These are phyloP conservation scores for Caenorhabditis uteleia DNA, from an alignment of 2,888 invertebrate species.

Conservation along the genomic window DNA sequence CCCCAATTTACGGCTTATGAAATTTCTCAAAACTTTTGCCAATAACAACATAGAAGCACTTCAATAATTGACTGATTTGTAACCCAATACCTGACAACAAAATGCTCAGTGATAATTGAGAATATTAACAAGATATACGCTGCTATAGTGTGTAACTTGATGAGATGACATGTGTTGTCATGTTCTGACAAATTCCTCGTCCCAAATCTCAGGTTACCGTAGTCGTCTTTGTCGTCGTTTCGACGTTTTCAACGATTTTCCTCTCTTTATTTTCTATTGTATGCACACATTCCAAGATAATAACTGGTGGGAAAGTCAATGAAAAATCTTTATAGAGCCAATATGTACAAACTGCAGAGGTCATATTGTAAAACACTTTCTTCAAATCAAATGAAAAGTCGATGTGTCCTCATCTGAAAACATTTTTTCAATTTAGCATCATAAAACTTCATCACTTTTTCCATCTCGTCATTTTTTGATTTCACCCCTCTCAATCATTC, in stretches of 20 bases:
- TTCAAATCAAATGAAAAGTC: neutral
- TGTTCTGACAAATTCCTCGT: conserved; percentile 32
- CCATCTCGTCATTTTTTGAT: conserved; percentile 1
- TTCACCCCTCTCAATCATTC: neutral
- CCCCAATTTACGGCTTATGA: no score
- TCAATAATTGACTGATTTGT: conserved; percentile 22
- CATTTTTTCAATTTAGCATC: conserved; percentile 36
- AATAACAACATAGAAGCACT: no score
- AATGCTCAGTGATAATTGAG: conserved; percentile 38
- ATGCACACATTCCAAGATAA: neutral
- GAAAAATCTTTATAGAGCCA: neutral
- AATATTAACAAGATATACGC: conserved; percentile 30
- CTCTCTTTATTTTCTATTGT: neutral
- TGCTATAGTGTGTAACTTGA: conserved; percentile 27
- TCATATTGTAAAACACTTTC: neutral
- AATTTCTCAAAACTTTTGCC: no score
- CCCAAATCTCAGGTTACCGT: conserved; percentile 43
- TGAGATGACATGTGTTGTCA: conserved; percentile 43
- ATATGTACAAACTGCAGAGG: neutral
- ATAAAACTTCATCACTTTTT: conserved; percentile 23
- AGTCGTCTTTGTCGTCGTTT: conserved; percentile 1
- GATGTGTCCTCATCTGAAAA: conserved; percentile 30
- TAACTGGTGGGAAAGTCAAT: neutral
- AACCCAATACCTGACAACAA: conserved; percentile 20
- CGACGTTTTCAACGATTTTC: neutral